These are phyloP conservation scores for Pycnomerus fuliginosus DNA, from an alignment of 2,888 invertebrate species.

Conservation along the genomic window DNA sequence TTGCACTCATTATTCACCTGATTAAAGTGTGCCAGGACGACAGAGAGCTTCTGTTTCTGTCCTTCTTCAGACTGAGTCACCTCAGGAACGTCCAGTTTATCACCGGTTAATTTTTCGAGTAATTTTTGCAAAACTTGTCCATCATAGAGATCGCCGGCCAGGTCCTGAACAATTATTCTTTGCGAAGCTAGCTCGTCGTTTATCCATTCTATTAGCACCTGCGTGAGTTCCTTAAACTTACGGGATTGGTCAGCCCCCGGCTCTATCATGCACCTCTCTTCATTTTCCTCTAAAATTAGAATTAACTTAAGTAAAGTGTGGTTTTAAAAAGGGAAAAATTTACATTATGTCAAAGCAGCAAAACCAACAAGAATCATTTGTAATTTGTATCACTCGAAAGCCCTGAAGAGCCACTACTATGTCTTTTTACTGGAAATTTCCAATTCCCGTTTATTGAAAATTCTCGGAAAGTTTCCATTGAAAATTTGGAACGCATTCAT, in stretches of 20 bases:
- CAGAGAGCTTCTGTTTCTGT: conserved; percentile 89
- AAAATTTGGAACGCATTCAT: too few species aligned
- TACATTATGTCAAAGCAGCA: too few species aligned
- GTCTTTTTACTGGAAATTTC: too few species aligned
- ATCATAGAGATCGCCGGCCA: conserved; percentile 97
- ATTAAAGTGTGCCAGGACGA: conserved; percentile 87
- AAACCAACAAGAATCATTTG: too few species aligned
- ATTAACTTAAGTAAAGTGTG: too few species aligned
- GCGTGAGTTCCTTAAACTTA: conserved; percentile 79
- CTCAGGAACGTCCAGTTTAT: conserved; percentile 93
- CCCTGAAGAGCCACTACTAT: too few species aligned
- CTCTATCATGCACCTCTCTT: conserved; percentile 94
- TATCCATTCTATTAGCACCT: conserved; percentile 94
- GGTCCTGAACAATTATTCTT: conserved; percentile 94
- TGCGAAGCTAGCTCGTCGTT: conserved; percentile 96
- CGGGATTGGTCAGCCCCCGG: conserved; percentile 84
- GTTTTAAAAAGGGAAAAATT: too few species aligned
- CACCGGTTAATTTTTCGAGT: conserved; percentile 81
- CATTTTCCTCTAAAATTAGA: conserved; percentile 79
- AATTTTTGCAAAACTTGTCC: conserved; percentile 82
- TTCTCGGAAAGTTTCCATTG: too few species aligned
- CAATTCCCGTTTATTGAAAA: too few species aligned
- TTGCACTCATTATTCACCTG: conserved; percentile 59
- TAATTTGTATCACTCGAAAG: too few species aligned
- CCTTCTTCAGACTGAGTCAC: conserved; percentile 98